Percentiles rank a stretch among this genome's conserved stretches.
These are phyloP conservation scores for Neocloeon triangulifer DNA, from an alignment of 1,140 invertebrate genomes.

Conservation along the genomic window DNA sequence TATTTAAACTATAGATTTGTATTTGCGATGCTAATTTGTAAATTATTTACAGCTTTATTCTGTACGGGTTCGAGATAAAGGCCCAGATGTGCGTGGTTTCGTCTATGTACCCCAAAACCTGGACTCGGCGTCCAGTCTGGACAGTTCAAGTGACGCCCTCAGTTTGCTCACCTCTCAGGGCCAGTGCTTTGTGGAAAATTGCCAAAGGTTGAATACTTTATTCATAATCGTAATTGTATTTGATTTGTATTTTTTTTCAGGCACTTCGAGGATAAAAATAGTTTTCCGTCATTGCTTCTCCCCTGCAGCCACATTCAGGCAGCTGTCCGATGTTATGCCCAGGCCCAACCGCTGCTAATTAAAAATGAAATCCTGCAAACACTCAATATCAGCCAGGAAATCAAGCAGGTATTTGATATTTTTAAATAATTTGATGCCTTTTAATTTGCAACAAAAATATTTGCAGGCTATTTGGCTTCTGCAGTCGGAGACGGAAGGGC, in stretches of 20 bases:
- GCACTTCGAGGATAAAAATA: slow-evolving; percentile 16
- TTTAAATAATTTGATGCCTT: not conserved
- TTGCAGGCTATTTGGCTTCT: slow-evolving; percentile 30
- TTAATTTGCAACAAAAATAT: not conserved
- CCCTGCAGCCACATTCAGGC: slow-evolving; percentile 44
- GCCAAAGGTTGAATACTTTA: slow-evolving; percentile 17
- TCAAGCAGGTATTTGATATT: slow-evolving; percentile 25
- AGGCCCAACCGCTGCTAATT: slow-evolving; percentile 35
- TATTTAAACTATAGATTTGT: no score
- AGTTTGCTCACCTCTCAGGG: no score
- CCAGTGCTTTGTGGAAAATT: slow-evolving; percentile 41
- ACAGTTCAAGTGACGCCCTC: no score
- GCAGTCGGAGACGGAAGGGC: slow-evolving; percentile 34
- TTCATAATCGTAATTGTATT: slow-evolving; percentile 5
- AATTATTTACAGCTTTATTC: slow-evolving; percentile 33
- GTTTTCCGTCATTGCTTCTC: no score
- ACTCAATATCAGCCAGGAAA: slow-evolving; percentile 34
- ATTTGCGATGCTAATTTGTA: no score
- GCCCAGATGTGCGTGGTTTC: slow-evolving; percentile 48
- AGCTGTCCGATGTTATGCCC: slow-evolving; percentile 36
- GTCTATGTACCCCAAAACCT: slow-evolving; percentile 50
- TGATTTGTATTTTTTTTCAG: slow-evolving; percentile 7
- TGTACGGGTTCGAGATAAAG: slow-evolving; percentile 39
- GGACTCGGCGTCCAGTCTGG: no score
- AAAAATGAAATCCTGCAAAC: slow-evolving; percentile 39